Base-by-base conservation (phyloP, 2,113 vertebrate genomes). In the Oryzias woworae region DNA sequence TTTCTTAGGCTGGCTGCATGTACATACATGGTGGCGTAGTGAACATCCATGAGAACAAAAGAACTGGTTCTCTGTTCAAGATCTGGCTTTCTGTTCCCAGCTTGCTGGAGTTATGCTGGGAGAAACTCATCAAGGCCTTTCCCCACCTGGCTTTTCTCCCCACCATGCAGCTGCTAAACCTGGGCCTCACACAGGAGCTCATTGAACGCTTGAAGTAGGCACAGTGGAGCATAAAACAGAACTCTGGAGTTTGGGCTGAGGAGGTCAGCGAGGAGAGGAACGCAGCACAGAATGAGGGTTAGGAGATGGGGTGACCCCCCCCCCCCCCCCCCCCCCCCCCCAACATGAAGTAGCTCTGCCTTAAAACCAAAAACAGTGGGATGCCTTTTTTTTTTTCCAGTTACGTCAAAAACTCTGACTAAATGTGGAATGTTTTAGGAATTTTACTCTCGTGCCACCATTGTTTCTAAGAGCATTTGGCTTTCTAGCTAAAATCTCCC, bases 11-110 rank as follows among this genome's bases (percentile, higher is more conserved):
- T 0, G 97, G 97, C 82, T 99, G 97, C 79, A 99, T 99, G 97
- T 99, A 98, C 41, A 93, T 98, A 58, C 97, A 99, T 0, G 97
- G 97, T 41, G 97, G 97, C 1, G 97, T 99, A 66, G 96, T 99
- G 67, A 96, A 96, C 91, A 98, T 99, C 92, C 94, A 95, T 0
- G 94, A 98, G 77, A 97, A 99, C 92, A 96, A 94, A 90, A 88
- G 97, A 90, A 99, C 97, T 90, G 96, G 95, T 69, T 98, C 97
- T 12, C 85, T 99, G 54, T 98, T 98, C 88, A 98, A 96, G 92
- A 97, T 98, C 85, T 99, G 96, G 97, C 92, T 99, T 78, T 93
- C 93, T 53, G 95, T 96, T 0, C 97, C 97, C 81, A 98, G 94
- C 78, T 91, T 99, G 76, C 91, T 98, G 91, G 97, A 99, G 93